phyloP scores from a whole-genome alignment of 2,888 invertebrate species.

The Bruchidius siliquastri region DNA sequence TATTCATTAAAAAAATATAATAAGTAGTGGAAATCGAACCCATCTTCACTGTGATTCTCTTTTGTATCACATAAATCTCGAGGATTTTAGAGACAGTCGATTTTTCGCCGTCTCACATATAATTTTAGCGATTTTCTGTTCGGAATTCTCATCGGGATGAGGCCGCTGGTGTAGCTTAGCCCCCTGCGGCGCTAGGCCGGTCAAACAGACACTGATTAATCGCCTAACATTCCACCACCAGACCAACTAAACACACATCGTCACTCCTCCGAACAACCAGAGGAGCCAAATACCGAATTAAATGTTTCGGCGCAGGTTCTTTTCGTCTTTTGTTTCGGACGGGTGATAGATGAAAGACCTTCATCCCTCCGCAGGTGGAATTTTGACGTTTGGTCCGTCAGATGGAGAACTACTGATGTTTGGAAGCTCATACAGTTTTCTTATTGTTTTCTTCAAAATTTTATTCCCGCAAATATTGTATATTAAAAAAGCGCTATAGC shows the following conservation, averaged over 20 bases:
- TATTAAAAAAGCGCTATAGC: too few relatives aligned
- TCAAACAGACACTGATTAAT: conserved; percentile 43
- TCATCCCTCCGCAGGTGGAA: neutral
- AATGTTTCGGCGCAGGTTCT: neutral
- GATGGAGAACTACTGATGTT: neutral
- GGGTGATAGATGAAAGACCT: conserved; percentile 8
- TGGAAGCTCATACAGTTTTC: too few relatives aligned
- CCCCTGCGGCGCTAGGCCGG: conserved; percentile 26
- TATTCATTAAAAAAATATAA: too few relatives aligned
- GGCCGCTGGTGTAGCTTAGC: conserved; percentile 7
- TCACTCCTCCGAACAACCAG: conserved; percentile 24
- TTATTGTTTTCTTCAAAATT: too few relatives aligned
- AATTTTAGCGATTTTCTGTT: conserved; percentile 8
- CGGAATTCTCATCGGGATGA: neutral
- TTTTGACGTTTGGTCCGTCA: neutral
- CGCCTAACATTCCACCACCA: conserved; percentile 35
- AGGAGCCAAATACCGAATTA: conserved; percentile 14
- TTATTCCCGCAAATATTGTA: too few relatives aligned
- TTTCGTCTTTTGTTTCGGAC: conserved; percentile 7
- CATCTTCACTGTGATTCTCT: too few relatives aligned
- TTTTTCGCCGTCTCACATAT: neutral
- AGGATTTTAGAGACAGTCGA: neutral
- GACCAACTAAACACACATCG: conserved; percentile 34
- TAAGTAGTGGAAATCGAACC: too few relatives aligned
- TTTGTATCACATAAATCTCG: too few relatives aligned